Conservation (phyloP, 2,888 invertebrate genomes). For the Aphrophora alni region DNA sequence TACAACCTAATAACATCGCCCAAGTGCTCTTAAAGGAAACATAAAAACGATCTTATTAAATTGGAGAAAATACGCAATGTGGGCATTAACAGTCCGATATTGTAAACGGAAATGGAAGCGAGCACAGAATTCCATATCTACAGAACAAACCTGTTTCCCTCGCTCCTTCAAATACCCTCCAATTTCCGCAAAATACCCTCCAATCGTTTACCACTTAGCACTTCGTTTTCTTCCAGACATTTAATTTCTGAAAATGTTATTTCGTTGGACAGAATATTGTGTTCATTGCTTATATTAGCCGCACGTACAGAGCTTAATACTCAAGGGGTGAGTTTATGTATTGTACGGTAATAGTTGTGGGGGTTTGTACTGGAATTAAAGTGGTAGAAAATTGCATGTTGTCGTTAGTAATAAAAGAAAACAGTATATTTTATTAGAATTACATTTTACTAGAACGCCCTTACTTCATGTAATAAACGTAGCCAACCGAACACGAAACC, state of each 20-base stretch:
- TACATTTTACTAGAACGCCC: too few relatives aligned
- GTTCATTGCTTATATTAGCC: neutral
- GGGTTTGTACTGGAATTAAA: neutral
- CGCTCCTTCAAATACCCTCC: too few relatives aligned
- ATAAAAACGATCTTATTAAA: conserved; percentile 1
- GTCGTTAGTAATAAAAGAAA: too few relatives aligned
- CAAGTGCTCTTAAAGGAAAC: neutral
- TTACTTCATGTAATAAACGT: too few relatives aligned
- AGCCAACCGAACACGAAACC: too few relatives aligned
- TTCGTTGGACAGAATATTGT: neutral
- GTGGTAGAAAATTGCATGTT: neutral
- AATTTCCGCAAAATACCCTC: neutral
- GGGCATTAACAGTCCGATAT: neutral
- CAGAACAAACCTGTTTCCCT: too few relatives aligned
- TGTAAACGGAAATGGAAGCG: neutral
- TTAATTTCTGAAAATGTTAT: neutral
- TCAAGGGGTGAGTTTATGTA: too few relatives aligned
- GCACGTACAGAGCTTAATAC: neutral
- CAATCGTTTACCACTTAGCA: neutral
- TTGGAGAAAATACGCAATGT: neutral
- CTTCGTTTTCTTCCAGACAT: neutral
- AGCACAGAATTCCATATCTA: neutral
- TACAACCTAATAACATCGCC: neutral
- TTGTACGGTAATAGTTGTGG: neutral
- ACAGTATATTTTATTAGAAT: too few relatives aligned